Base-by-base conservation (phyloP, 2,113 vertebrate species). In the Dinomys branickii region DNA sequence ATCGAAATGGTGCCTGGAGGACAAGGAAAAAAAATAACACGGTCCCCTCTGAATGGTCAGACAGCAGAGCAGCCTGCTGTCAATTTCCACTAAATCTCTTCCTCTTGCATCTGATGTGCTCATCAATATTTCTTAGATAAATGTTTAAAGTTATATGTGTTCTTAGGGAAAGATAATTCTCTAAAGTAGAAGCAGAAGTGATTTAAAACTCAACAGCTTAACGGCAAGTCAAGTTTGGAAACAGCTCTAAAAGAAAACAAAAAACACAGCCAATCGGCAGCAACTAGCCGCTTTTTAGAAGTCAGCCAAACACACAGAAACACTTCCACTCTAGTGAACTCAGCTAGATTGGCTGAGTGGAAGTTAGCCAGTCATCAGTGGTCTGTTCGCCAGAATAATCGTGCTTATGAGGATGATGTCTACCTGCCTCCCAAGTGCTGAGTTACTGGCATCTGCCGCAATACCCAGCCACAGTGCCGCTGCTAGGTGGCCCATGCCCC, bases 151-250 rank as follows among this genome's bases (percentile, higher is more conserved):
- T 90, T 86, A 86, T 47, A 59, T 67, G 54, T 92, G 69, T 77
- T 56, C 75, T 82, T 65, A 88, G 54, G 24, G n/a, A 87, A 82
- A 67, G 30, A 44, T 38, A 69, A 58, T 84, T 69, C 5, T 47
- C 33, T 81, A 81, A 47, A n/a, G 7, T 78, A 87, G 44, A 52
- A 94, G 11, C 56, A 88, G 44, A 85, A 71, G 50, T 71, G 44
- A 75, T 95, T 96, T 91, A 56, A 94, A 95, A 89, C 7, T 78
- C 35, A 95, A 87, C 63, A 90, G 75, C 71, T 58, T 56, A 88
- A 33, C 50, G n/a, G 73, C 58, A 50, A 85, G 22, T 83, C 30
- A 61, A 30, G 17, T 50, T 63, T 92, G 16, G 47, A 20, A 95
- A 87, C 14, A 85, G 35, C 14, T 91, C 63, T 71, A 24, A 92